Percentiles rank a stretch among this genome's conserved stretches.
phyloP scores from a whole-genome alignment of 2,888 invertebrate genomes.

The Thalpophila matura region DNA sequence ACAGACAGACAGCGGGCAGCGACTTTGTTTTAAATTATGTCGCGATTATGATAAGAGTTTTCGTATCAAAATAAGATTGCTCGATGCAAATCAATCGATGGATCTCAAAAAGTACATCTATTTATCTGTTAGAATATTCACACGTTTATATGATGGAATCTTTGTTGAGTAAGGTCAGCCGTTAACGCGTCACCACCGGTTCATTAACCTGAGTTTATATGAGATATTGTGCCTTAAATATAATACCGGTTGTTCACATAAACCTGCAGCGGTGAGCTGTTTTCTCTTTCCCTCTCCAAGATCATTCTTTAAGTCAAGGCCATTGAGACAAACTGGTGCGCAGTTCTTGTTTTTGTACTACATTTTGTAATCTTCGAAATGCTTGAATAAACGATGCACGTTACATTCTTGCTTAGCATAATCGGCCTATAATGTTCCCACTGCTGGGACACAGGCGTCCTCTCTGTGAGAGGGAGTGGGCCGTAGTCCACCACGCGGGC shows the following conservation, averaged over 20 bases:
- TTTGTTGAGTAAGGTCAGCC: conserved; percentile 24
- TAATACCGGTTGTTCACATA: conserved; percentile 13
- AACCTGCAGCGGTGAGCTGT: not conserved
- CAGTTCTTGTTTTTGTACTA: not conserved
- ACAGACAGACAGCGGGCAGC: no score
- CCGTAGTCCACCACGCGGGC: no score
- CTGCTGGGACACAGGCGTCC: no score
- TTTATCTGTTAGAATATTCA: not conserved
- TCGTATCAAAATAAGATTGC: no score
- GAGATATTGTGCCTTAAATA: not conserved
- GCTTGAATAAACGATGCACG: no score
- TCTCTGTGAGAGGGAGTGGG: no score
- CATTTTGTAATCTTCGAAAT: no score
- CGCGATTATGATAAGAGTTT: no score
- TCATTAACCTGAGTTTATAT: conserved; percentile 5
- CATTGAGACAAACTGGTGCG: not conserved
- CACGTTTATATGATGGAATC: not conserved
- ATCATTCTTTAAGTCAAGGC: conserved; percentile 16
- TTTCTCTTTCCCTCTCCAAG: not conserved
- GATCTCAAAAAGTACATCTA: not conserved
- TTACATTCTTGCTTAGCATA: no score
- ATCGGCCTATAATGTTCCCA: no score
- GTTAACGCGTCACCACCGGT: not conserved
- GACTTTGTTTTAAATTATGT: no score
- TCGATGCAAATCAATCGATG: no score